A percentile compares a stretch with the other conserved stretches of the same genome.
Evolutionary conservation across 1,140 invertebrate genomes (phyloP).

Genomic region (Euura saliciscinereae): DNA sequence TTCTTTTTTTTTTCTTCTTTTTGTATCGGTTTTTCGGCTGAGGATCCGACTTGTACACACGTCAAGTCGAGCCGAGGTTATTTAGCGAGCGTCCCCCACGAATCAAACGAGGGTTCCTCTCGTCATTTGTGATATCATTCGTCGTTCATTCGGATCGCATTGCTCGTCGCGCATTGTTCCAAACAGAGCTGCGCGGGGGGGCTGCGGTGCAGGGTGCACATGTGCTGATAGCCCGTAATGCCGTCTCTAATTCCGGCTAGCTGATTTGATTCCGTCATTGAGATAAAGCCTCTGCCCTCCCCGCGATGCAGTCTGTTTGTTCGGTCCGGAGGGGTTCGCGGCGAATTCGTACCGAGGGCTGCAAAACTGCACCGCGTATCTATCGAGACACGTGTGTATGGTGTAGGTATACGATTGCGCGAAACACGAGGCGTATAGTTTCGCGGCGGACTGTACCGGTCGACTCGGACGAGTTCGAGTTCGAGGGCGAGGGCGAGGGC

Average conservation of each 20-base stretch:
- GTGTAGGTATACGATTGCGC: too few relatives aligned
- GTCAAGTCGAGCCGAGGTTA: too few relatives aligned
- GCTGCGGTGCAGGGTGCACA: conserved; percentile 1
- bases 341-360: neutral
- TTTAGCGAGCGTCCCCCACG: too few relatives aligned
- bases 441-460: conserved; percentile 1
- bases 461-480: neutral
- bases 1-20: too few relatives aligned
- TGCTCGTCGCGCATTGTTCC: neutral
- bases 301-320: conserved; percentile 5
- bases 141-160: neutral
- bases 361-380: neutral
- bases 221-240: conserved; percentile 3
- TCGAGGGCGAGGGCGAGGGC: neutral
- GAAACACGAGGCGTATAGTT: neutral
- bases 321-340: neutral
- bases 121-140: neutral
- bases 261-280: conserved; percentile 4
- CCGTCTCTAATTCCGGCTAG: conserved; percentile 3
- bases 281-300: neutral
- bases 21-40: conserved; percentile 18
- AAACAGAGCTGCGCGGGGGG: too few relatives aligned
- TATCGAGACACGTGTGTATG: neutral
- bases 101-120: neutral
- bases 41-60: conserved; percentile 8